Evolutionary conservation across 2,113 vertebrate genomes (phyloP).

Genomic region (Numida meleagris): DNA sequence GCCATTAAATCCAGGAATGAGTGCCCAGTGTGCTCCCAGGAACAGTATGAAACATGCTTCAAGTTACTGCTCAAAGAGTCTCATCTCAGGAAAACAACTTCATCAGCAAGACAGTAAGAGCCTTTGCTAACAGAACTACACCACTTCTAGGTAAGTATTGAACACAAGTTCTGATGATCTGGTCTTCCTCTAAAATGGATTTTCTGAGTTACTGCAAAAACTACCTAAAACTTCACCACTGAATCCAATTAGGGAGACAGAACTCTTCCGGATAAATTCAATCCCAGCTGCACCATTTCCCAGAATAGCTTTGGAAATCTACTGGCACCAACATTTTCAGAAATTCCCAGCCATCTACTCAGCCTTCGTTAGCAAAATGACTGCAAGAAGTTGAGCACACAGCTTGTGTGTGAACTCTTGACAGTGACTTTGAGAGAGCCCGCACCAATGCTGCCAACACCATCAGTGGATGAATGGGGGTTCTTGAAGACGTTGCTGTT

Average conservation of each 20-base stretch:
- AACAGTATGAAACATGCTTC: neutral
- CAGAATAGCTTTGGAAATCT: neutral
- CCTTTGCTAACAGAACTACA: neutral
- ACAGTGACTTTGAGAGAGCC: neutral
- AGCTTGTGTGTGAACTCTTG: neutral
- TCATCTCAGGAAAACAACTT: neutral
- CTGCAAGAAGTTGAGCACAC: rapidly evolving
- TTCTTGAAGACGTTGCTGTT: neutral
- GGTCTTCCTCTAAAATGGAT: neutral
- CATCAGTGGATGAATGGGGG: neutral
- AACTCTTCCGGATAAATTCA: neutral
- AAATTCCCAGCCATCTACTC: neutral
- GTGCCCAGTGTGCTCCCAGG: neutral
- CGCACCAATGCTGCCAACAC: neutral
- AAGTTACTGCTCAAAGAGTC: neutral
- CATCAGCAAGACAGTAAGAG: neutral
- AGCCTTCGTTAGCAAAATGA: neutral
- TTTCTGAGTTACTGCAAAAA: neutral
- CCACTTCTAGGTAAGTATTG: neutral
- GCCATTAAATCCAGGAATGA: neutral
- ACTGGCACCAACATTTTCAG: neutral
- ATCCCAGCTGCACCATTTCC: neutral
- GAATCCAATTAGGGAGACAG: neutral
- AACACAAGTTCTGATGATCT: neutral
- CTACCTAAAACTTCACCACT: neutral